Evolutionary conservation across 2,888 invertebrate species (phyloP), one percentile per base, ranked within the genome.

Genomic region (Apotomis turbidana): DNA sequence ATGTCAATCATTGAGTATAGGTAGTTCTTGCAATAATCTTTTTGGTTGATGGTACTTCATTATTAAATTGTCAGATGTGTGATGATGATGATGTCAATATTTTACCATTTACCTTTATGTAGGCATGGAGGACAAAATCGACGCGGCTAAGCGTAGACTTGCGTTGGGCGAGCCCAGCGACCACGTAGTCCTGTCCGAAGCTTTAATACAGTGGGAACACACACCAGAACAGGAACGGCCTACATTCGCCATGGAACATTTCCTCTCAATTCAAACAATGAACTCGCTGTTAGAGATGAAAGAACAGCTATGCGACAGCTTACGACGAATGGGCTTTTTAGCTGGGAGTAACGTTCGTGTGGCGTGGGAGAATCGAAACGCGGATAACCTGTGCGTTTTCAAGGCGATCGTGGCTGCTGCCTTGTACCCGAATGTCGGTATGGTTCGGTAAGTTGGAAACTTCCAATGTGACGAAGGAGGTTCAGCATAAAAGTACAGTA

Each of bases 371-470:
- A 99, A 99, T 83, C 84, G 93, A 5, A 97, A 98, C 87, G 95
- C 96, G 0, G 82, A 93, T 5, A 98, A 98, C 84, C 80, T 95
- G 59, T 95, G 96, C n/a, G 87, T 99, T 57, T 93, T 99, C 36
- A 97, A 97, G 84, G 97, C 98, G 3, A 94, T 98, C 6, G 94
- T 98, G 52, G 97, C 97, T 75, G 97, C 98, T 6, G 97, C 98
- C 10, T 92, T 99, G 5, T 99, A 98, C 91, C 98, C 99, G 0
- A 98, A 98, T 85, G 95, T 98, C 75, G 97, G 96, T 0, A 91
- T 94, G 76, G 91, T 96, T 55, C 94, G 85, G 96, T 96, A 88
- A 88, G 92, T 52, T 49, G 27, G 27, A 27, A 49, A 49, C 8
- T 3, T 9, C 10, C 9, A 49, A 41, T 41, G 41, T 41, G 41